Evolutionary conservation across 2,797 vertebrate genomes (phyloP).

Genomic region (Morelia viridis): DNA sequence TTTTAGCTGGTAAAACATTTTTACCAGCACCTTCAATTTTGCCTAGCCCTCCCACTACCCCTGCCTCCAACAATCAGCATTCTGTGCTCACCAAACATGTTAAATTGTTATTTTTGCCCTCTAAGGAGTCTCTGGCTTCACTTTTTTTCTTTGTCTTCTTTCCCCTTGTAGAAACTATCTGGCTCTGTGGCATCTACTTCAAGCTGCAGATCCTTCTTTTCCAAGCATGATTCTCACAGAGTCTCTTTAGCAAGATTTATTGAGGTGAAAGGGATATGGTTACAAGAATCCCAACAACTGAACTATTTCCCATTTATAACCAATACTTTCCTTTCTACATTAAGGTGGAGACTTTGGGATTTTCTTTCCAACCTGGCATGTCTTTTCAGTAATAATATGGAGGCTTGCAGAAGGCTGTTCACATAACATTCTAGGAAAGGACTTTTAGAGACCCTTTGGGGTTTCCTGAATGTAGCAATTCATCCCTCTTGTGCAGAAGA

Average conservation of each 20-base stretch:
- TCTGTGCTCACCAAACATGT: not conserved
- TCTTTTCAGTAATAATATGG: not conserved
- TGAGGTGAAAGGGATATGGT: not conserved
- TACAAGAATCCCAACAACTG: not conserved
- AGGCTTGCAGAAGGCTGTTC: not conserved
- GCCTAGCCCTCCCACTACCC: not conserved
- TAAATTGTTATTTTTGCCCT: not conserved
- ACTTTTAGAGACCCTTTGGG: not conserved
- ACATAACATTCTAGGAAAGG: not conserved
- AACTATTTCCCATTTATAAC: not conserved
- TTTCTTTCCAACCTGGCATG: not conserved
- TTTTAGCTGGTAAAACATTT: not conserved
- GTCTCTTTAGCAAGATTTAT: not conserved
- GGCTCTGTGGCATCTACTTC: not conserved
- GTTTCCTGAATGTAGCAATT: not conserved
- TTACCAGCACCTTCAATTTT: not conserved
- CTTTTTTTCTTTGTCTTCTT: not conserved
- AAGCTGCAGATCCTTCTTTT: not conserved
- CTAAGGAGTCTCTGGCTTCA: not conserved
- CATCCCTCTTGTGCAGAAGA: not conserved
- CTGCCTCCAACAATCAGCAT: not conserved
- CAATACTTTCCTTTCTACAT: not conserved
- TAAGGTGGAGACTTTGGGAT: not conserved
- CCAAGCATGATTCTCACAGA: not conserved
- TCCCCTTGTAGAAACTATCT: not conserved